A percentile compares a stretch with the other conserved stretches of the same genome.
phyloP scores from a whole-genome alignment of 2,797 vertebrate species.

The Lagothrix lagotricha region DNA sequence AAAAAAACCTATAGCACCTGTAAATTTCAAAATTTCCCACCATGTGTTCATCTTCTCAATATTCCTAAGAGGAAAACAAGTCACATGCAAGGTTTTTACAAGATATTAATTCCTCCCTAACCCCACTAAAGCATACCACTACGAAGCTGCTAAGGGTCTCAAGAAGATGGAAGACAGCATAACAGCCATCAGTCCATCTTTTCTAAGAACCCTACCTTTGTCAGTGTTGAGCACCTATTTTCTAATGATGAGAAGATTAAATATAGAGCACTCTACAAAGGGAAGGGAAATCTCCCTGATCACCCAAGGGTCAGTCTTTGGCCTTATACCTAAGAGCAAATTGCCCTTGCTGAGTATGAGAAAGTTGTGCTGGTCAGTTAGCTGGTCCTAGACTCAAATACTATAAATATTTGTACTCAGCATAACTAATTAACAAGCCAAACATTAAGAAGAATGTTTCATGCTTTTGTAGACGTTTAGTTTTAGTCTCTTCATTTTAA shows the following conservation, averaged over 20 bases:
- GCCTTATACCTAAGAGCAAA: neutral
- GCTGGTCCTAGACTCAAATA: neutral
- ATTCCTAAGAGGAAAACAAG: conserved; percentile 15
- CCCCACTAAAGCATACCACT: neutral
- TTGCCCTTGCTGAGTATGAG: neutral
- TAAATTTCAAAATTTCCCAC: conserved; percentile 25
- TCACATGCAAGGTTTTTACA: neutral
- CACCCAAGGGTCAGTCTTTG: neutral
- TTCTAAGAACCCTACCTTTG: neutral
- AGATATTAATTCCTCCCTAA: neutral
- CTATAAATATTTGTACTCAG: neutral
- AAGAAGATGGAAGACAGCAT: neutral
- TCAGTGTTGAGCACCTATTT: neutral
- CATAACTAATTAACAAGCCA: neutral
- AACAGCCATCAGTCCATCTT: neutral
- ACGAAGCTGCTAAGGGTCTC: neutral
- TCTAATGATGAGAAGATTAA: conserved; percentile 29
- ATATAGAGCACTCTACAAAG: neutral
- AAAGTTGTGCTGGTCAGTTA: neutral
- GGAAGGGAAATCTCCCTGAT: neutral
- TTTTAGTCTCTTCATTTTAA: conserved; percentile 22
- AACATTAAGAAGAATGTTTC: neutral
- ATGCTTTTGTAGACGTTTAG: neutral
- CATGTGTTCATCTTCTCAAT: conserved; percentile 21
- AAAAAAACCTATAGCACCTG: neutral